These are phyloP conservation scores for Laticauda colubrina DNA, from an alignment of 2,113 vertebrate species.

Conservation along the genomic window DNA sequence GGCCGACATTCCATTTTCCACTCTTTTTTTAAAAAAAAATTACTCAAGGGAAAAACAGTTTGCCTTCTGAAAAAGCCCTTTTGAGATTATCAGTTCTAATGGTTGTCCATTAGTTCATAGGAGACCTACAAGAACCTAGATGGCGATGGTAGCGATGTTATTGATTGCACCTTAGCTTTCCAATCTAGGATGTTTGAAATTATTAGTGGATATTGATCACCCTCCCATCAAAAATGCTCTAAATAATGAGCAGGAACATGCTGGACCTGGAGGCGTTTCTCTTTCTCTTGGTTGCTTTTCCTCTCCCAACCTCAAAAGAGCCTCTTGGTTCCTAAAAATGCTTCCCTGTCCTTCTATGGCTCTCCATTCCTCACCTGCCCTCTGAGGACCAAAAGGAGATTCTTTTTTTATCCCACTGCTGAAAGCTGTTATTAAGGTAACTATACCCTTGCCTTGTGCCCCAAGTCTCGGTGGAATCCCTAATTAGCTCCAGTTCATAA, in stretches of 20 bases:
- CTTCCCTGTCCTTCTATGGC: background rate
- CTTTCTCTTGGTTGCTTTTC: too few species aligned
- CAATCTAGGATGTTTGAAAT: background rate
- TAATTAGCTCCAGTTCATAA: constrained; percentile 19
- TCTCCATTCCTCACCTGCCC: constrained; percentile 25
- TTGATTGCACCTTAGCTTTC: background rate
- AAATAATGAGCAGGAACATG: background rate
- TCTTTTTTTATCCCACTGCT: constrained; percentile 28
- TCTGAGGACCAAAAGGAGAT: background rate
- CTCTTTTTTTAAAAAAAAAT: too few species aligned
- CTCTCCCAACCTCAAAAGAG: background rate
- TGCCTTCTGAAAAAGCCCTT: too few species aligned
- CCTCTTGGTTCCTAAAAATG: background rate
- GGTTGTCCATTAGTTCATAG: too few species aligned
- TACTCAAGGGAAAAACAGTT: too few species aligned
- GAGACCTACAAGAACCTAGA: too few species aligned
- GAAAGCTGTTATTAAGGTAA: constrained; percentile 38
- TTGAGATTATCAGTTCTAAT: too few species aligned
- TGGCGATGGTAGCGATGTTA: background rate
- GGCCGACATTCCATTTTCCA: too few species aligned
- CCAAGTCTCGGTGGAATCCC: constrained; percentile 32
- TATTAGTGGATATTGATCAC: background rate
- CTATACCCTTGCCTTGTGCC: constrained; percentile 18
- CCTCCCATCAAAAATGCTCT: background rate
- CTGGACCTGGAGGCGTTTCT: background rate